Base-by-base conservation (phyloP, 2,888 invertebrate genomes). In the Tachina lurida region DNA sequence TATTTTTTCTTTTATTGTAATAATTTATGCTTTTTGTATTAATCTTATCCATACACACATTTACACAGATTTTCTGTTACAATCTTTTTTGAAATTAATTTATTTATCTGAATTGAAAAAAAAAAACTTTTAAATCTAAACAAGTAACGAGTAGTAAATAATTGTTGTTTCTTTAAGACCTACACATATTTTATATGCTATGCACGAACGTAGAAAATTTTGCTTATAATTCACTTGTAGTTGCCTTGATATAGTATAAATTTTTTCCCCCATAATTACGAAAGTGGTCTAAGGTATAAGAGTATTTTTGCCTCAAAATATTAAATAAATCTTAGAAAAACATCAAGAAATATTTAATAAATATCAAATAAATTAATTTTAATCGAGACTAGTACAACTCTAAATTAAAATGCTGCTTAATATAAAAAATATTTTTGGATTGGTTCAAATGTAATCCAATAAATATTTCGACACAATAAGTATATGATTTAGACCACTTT, bases 191-290 rank as follows among this genome's bases (percentile, higher is more conserved):
- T 13, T 10, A 5, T 58, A 45, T 62, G 31, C 31, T 39, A 9
- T 19, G 10, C 65, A 76, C 45, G 12, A 13, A 19, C 12, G 52
- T 84, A 78, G 60, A 68, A 52, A 10, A 67, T 13, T 73, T 49
- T 43, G 31, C 52, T 70, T 19, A 54, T 12, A 45, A 17, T 13
- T 10, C 39, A 47, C 3, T 56, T 22, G 22, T 56, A 56, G 56
- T 56, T 58, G 5, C 10, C 22, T 58, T 31, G 31, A 58, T 58
- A 58, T 67, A 9, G 12, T 71, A 62, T 8, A 60, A 62, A 17
- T 41, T 41, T 62, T 10, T 62, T 47, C 47, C 47, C 13, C 47
- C 47, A 47, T 13, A 31, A 7, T 31, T 31, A 31, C 7, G 31
- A 31, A 31, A 31, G 7, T 31, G 31, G 31, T 31, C 10, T 15